A percentile compares a stretch with the other conserved stretches of the same genome.
phyloP scores from a whole-genome alignment of 2,888 invertebrate genomes.

The Nebria brevicollis region DNA sequence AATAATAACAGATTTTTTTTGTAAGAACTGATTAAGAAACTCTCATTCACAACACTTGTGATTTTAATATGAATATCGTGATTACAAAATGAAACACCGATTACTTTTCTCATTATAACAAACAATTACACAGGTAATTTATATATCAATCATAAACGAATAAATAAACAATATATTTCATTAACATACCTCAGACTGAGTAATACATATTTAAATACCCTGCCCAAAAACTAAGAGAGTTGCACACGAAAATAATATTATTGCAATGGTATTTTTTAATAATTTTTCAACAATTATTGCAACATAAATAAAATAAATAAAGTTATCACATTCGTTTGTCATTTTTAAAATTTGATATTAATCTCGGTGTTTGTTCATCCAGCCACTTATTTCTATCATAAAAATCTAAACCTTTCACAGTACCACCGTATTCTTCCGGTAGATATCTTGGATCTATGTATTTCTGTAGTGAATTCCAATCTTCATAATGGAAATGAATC shows the following conservation, averaged over 20 bases:
- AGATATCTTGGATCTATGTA: conserved; percentile 64
- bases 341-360: conserved; percentile 34
- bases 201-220: neutral
- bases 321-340: conserved; percentile 35
- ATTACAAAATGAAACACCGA: too few species aligned
- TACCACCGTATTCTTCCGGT: conserved; percentile 72
- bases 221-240: neutral
- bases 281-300: neutral
- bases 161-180: neutral
- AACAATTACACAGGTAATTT: neutral
- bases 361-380: conserved; percentile 50
- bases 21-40: too few species aligned
- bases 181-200: neutral
- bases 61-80: too few species aligned
- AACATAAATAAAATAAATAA: conserved; percentile 14
- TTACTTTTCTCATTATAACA: too few species aligned
- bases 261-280: neutral
- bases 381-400: conserved; percentile 52
- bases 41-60: too few species aligned
- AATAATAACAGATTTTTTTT: too few species aligned
- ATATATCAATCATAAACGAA: neutral
- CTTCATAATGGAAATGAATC: conserved; percentile 67
- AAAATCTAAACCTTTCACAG: conserved; percentile 52
- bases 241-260: neutral
- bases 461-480: conserved; percentile 65